Percentiles rank a stretch among this genome's conserved stretches.
phyloP scores from a whole-genome alignment of 1,140 invertebrate species.

The Aphaenogaster floridana region DNA sequence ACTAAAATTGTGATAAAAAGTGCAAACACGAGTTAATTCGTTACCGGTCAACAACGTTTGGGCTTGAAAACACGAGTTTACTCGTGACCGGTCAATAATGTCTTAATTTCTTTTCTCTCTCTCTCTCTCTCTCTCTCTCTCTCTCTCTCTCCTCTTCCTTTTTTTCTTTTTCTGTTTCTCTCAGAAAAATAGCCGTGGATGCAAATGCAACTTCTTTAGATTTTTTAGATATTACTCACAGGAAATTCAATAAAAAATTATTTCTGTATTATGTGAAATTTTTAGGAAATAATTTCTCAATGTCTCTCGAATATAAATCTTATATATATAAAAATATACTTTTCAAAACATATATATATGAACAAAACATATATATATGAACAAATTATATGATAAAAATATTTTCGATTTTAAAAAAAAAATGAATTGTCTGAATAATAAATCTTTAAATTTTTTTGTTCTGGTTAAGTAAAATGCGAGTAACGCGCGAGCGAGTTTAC shows the following conservation, averaged over 20 bases:
- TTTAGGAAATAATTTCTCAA: not conserved
- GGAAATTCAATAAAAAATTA: not conserved
- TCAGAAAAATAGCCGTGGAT: not conserved
- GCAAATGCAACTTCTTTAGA: not conserved
- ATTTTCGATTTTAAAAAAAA: not conserved
- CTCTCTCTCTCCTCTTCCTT: not conserved
- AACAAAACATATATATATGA: not conserved
- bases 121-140: not conserved
- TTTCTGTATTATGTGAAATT: not conserved
- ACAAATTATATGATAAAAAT: not conserved
- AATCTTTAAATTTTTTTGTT: not conserved
- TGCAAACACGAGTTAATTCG: too few species aligned
- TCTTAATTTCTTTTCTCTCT: not conserved
- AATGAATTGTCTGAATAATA: not conserved
- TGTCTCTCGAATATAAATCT: not conserved
- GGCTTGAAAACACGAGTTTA: too few species aligned
- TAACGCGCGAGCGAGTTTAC: not conserved
- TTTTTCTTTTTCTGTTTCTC: not conserved
- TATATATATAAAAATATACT: not conserved
- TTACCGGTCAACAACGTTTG: too few species aligned
- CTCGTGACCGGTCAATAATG: too few species aligned
- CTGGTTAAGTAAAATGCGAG: not conserved
- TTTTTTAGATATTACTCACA: not conserved
- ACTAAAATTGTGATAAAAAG: too few species aligned
- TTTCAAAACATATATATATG: not conserved